Percentiles rank a stretch among this genome's conserved stretches.
These are phyloP conservation scores for Tetraneura akinire DNA, from an alignment of 1,140 invertebrate genomes.

Conservation along the genomic window DNA sequence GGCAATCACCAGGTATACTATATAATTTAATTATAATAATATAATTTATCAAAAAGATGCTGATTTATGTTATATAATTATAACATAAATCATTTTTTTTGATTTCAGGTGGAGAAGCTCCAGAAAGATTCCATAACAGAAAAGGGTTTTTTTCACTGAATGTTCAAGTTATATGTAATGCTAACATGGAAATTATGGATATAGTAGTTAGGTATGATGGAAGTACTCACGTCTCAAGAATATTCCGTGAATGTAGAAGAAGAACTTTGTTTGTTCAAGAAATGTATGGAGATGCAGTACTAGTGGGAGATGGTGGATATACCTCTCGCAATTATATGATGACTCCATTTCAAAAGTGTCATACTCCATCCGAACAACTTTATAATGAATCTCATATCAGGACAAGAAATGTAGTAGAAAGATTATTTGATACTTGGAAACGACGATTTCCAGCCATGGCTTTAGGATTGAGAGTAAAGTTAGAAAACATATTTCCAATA, in stretches of 20 bases:
- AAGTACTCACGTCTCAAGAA: too few species aligned
- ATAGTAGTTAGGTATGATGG: constrained; percentile 58
- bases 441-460: constrained; percentile 57
- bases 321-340: not conserved
- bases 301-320: constrained; percentile 54
- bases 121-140: constrained; percentile 57
- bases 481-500: constrained; percentile 51
- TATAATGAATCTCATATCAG: too few species aligned
- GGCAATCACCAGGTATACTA: constrained; percentile 56
- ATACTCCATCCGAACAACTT: too few species aligned
- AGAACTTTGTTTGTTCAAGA: constrained; percentile 37
- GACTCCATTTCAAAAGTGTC: not conserved
- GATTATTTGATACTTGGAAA: too few species aligned
- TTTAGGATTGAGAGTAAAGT: constrained; percentile 55
- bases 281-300: not conserved
- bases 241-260: constrained; percentile 56
- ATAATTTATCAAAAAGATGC: not conserved
- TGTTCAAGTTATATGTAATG: constrained; percentile 59
- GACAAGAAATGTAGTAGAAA: too few species aligned
- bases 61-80: not conserved
- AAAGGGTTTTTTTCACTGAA: constrained; percentile 60
- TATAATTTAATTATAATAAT: too few species aligned
- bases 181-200: constrained; percentile 57
- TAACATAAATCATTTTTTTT: too few species aligned
- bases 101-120: not conserved